These are phyloP conservation scores for Drosophila pullipes DNA, from an alignment of 2,888 invertebrate genomes.

Conservation along the genomic window DNA sequence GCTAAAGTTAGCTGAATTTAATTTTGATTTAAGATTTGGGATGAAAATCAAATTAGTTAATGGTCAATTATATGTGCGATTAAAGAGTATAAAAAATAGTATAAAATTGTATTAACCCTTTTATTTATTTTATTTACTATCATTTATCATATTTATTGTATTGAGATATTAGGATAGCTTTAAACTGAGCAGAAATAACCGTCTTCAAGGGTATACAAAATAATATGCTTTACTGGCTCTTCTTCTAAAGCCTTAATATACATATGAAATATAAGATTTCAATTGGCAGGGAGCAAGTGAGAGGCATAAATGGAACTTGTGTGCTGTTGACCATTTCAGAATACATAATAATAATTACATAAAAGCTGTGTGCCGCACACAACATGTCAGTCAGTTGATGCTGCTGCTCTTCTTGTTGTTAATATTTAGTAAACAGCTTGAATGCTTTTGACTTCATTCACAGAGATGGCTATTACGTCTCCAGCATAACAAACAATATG, in stretches of 20 bases:
- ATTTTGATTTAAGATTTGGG: no score
- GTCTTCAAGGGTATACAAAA: background rate
- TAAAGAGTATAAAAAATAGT: no score
- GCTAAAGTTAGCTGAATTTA: no score
- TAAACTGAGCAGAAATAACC: no score
- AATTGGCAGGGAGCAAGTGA: no score
- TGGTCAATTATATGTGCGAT: no score
- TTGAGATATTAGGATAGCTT: background rate
- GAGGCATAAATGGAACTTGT: background rate
- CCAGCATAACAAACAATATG: slow-evolving; percentile 15
- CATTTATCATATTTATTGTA: background rate
- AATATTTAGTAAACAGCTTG: slow-evolving; percentile 40
- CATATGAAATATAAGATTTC: background rate
- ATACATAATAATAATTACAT: slow-evolving; percentile 5
- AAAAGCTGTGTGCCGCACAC: background rate
- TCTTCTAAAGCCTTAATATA: background rate
- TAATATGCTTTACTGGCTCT: background rate
- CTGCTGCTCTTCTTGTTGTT: slow-evolving; percentile 25
- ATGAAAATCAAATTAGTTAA: no score
- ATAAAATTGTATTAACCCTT: no score
- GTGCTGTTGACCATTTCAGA: background rate
- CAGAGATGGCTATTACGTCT: slow-evolving; percentile 42
- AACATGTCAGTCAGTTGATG: slow-evolving; percentile 14
- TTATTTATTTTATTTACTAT: background rate
- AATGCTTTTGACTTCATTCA: slow-evolving; percentile 41